Conservation (phyloP, 2,888 invertebrate species). For the Nowickia ferox region DNA sequence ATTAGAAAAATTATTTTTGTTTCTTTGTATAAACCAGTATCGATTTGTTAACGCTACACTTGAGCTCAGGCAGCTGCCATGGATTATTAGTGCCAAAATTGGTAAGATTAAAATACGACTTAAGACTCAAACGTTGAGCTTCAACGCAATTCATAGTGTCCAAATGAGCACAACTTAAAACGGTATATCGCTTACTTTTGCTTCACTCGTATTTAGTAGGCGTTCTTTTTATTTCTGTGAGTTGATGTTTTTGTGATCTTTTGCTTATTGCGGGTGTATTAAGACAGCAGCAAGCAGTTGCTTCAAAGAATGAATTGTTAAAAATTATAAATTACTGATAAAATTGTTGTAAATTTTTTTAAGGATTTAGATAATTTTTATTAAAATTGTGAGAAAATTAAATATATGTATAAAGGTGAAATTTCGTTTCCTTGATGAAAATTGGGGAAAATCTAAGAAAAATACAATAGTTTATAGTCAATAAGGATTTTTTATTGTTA, state of each 20-base stretch:
- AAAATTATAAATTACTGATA: neutral
- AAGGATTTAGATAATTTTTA: no score
- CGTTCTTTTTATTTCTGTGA: conserved; percentile 54
- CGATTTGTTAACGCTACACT: conserved; percentile 51
- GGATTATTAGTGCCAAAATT: conserved; percentile 62
- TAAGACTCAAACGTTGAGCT: conserved; percentile 26
- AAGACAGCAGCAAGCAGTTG: conserved; percentile 17
- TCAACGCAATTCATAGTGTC: conserved; percentile 38
- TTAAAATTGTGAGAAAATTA: no score
- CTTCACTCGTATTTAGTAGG: conserved; percentile 54
- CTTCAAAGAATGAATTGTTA: conserved; percentile 22
- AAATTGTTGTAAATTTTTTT: no score
- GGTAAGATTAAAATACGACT: conserved; percentile 47
- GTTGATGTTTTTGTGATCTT: conserved; percentile 31
- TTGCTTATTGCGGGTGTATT: conserved; percentile 57
- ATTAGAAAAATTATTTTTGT: conserved; percentile 31
- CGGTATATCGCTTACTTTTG: conserved; percentile 51
- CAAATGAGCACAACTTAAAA: conserved; percentile 40
- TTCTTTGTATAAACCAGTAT: conserved; percentile 7
- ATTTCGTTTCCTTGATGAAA: no score
- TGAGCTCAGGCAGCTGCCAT: conserved; percentile 56
- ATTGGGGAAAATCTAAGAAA: no score
- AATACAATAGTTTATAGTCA: no score
- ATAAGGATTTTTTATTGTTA: no score
- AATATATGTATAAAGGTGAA: no score